A percentile compares a stretch with the other conserved stretches of the same genome.
Conservation (phyloP, 2,113 vertebrate species). For the Cyprinodon brontotheroides region DNA sequence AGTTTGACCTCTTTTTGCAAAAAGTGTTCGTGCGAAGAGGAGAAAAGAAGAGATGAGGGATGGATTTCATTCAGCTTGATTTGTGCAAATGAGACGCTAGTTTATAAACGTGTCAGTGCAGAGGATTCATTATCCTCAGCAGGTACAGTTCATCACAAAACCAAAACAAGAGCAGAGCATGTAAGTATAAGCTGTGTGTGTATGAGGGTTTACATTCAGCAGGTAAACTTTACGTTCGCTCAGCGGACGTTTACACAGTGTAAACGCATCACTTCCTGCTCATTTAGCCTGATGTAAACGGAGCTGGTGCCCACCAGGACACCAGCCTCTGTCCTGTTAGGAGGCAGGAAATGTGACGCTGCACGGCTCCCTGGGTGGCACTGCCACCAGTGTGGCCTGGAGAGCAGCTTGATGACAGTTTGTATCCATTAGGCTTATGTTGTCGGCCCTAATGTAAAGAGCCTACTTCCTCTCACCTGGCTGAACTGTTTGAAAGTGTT, state of each 20-base stretch:
- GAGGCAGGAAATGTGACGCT: conserved; percentile 42
- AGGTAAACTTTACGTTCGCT: conserved; percentile 70
- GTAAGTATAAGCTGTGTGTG: conserved; percentile 34
- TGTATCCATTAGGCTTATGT: conserved; percentile 56
- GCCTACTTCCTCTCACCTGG: conserved; percentile 52
- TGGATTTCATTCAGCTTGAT: conserved; percentile 33
- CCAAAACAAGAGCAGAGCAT: conserved; percentile 18
- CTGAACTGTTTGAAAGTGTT: conserved; percentile 39
- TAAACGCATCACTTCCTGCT: conserved; percentile 77
- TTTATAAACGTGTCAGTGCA: conserved; percentile 50
- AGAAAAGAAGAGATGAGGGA: conserved; percentile 30
- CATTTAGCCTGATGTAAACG: conserved; percentile 68
- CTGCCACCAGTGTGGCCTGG: conserved; percentile 17
- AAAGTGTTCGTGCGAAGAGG: too few relatives aligned
- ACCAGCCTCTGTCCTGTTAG: conserved; percentile 34
- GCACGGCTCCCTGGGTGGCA: conserved; percentile 64
- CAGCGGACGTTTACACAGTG: conserved; percentile 69
- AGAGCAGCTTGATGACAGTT: conserved; percentile 61
- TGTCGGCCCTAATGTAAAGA: conserved; percentile 15
- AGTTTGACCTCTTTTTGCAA: neutral
- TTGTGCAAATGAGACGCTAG: conserved; percentile 16
- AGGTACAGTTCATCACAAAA: conserved; percentile 31
- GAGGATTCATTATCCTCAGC: conserved; percentile 14
- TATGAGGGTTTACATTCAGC: conserved; percentile 63
- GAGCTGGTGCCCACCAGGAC: conserved; percentile 33